Base-by-base conservation (phyloP, 1,140 invertebrate genomes). In the Drosophila lini region DNA sequence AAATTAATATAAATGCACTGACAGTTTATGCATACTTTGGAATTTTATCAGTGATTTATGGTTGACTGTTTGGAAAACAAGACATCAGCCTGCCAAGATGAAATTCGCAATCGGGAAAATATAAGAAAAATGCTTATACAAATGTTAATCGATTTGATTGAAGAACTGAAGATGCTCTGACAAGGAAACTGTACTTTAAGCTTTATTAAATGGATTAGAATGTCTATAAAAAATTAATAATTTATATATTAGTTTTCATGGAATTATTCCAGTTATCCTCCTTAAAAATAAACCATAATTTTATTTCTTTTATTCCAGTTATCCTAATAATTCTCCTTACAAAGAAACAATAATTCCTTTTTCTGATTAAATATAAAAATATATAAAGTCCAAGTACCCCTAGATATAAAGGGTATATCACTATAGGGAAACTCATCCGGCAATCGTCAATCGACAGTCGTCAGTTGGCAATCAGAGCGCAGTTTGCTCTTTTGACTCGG, bases 11-110 rank as follows among this genome's bases (percentile, higher is more conserved):
- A 73, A 80, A 73, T 78, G 69, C 38, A 68, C 70, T 41, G 65
- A 68, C 56, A 78, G 53, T 71, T 47, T 61, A 80, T 68, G 52
- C 36, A 42, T 40, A 57, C 48, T 45, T 65, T 47, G 45, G 31
- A 40, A 34, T 81, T 80, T 85, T 85, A 85, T 81, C 75, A 85
- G 63, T 85, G 78, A 81, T 86, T 79, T 78, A 81, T 65, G 74
- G 44, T 45, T 55, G 63, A 48, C 9, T 48, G 52, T 55, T 67
- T 38, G 64, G 50, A 78, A 75, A 67, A 62, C 57, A 85, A 68
- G 69, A 48, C 53, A 58, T 58, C 61, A 41, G 52, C 32, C 25
- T 31, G 42, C 45, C 16, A 38, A 60, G 40, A 76, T 60, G 56
- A 50, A 60, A 70, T 40, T 34, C 16, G 55, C 74, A 77, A 77